Evolutionary conservation across 1,140 invertebrate species (phyloP).

Genomic region (Manduca sexta): DNA sequence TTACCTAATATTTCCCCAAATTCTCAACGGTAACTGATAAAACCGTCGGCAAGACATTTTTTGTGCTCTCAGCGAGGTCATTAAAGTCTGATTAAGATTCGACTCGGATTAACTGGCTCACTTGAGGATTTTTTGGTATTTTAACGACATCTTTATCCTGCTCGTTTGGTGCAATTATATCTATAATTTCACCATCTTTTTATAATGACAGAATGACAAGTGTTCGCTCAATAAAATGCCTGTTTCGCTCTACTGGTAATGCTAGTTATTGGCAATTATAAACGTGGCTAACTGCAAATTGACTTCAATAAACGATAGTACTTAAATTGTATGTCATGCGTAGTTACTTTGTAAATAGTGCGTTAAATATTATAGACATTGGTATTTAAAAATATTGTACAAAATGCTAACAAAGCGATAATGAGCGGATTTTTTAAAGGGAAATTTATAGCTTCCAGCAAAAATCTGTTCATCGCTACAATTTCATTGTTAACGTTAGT

Average conservation of each 20-base stretch:
- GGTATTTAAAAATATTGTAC: too few relatives aligned
- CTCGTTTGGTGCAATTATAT: slow-evolving; percentile 25
- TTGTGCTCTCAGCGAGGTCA: slow-evolving; percentile 15
- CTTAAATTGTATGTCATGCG: too few relatives aligned
- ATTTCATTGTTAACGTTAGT: slow-evolving; percentile 7
- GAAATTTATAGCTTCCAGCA: background rate
- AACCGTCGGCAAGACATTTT: slow-evolving; percentile 16
- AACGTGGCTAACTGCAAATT: too few relatives aligned
- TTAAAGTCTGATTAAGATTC: slow-evolving; percentile 44
- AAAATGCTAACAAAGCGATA: too few relatives aligned
- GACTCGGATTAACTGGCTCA: slow-evolving; percentile 30
- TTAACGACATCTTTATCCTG: slow-evolving; percentile 36
- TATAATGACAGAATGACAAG: too few relatives aligned
- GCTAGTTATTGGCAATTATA: too few relatives aligned
- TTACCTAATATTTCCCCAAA: slow-evolving; percentile 1
- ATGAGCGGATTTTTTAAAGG: too few relatives aligned
- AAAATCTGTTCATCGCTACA: background rate
- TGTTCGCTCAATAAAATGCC: too few relatives aligned
- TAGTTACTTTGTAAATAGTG: too few relatives aligned
- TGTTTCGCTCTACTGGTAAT: too few relatives aligned
- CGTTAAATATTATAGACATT: too few relatives aligned
- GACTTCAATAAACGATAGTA: too few relatives aligned
- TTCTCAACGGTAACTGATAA: background rate
- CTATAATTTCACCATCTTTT: slow-evolving; percentile 15
- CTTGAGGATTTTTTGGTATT: slow-evolving; percentile 31